Conservation (phyloP, 2,888 invertebrate species). For the Conistra vaccinii region DNA sequence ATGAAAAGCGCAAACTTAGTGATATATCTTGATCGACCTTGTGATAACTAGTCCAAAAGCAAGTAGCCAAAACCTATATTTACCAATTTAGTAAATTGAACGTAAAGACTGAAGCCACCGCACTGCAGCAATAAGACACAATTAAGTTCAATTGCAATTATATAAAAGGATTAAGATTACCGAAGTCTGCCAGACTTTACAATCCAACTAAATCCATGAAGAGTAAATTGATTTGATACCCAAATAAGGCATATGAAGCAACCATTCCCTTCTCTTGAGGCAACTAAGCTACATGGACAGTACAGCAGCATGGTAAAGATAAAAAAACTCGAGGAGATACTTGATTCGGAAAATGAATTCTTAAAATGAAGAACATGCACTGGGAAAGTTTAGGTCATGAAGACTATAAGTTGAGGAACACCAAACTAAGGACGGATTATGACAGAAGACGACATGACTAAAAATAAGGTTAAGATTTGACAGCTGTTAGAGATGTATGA, state of each 20-base stretch:
- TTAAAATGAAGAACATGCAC: background rate
- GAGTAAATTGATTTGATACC: conserved; percentile 3
- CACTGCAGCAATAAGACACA: conserved; percentile 28
- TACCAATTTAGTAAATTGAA: conserved; percentile 54
- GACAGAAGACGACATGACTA: background rate
- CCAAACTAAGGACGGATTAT: background rate
- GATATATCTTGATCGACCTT: conserved; percentile 29
- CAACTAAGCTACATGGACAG: no score
- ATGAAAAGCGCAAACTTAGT: conserved; percentile 27
- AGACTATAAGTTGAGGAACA: background rate
- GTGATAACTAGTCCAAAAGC: conserved; percentile 40
- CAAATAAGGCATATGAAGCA: background rate
- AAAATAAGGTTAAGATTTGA: background rate
- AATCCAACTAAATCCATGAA: conserved; percentile 12
- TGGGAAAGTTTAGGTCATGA: background rate
- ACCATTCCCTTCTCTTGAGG: background rate
- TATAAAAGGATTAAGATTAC: conserved; percentile 14
- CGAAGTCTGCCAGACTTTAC: background rate
- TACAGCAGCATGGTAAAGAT: background rate
- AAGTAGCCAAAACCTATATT: conserved; percentile 33
- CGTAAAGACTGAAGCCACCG: conserved; percentile 34
- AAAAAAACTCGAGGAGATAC: background rate
- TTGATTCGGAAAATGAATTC: background rate
- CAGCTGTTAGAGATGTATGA: background rate
- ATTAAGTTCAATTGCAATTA: conserved; percentile 37